These are phyloP conservation scores for Neostethus bicornis DNA, from an alignment of 2,797 vertebrate genomes.

Conservation along the genomic window DNA sequence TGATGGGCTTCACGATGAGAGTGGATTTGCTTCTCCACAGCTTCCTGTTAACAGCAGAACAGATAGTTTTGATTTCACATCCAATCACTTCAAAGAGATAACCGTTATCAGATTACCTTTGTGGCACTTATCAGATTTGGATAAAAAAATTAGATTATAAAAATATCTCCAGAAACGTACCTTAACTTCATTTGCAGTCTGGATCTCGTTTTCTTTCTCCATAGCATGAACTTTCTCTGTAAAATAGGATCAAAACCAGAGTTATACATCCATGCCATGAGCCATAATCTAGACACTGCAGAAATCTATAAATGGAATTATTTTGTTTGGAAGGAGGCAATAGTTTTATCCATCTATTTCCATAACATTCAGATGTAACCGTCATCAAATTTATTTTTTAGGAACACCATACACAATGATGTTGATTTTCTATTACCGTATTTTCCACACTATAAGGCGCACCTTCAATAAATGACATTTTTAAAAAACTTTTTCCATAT, in stretches of 20 bases:
- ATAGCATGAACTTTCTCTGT: conserved; percentile 97
- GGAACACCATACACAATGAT: too few species aligned
- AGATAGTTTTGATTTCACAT: not conserved
- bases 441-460: too few species aligned
- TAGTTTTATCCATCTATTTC: too few species aligned
- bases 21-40: conserved; percentile 96
- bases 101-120: too few species aligned
- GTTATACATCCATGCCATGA: not conserved
- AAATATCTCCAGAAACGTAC: conserved; percentile 71
- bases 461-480: too few species aligned
- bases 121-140: not conserved
- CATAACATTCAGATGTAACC: too few species aligned
- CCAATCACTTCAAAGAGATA: not conserved
- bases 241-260: conserved; percentile 16
- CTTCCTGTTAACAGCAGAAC: conserved; percentile 80
- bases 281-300: too few species aligned
- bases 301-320: too few species aligned
- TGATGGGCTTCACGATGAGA: conserved; percentile 95
- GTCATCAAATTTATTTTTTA: too few species aligned
- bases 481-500: too few species aligned
- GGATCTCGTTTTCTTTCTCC: conserved; percentile 98
- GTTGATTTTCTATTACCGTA: too few species aligned
- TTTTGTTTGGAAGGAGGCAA: too few species aligned
- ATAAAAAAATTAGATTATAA: not conserved
- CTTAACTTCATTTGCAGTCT: conserved; percentile 97